Base-by-base conservation (phyloP, 2,888 invertebrate species). In the Odontocolon sp. region DNA sequence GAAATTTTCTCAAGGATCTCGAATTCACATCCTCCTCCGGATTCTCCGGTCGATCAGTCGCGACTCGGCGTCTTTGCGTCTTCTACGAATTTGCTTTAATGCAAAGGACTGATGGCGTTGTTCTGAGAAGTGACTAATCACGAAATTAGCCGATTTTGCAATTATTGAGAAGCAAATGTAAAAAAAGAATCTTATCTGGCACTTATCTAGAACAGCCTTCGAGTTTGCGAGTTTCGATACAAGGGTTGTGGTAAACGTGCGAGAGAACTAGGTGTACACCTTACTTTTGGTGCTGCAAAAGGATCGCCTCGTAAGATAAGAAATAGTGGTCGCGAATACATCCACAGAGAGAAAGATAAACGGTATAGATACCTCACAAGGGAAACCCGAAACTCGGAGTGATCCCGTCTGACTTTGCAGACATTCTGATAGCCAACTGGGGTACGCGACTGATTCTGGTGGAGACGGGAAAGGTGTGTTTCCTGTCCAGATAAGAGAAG, bases 1-100 rank as follows among this genome's bases (percentile, higher is more conserved):
- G 45, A 54, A 33, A 61, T 33, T 33, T n/a, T n/a, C 54, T 71
- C 56, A 14, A 64, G 63, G 56, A 50, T 50, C 38, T n/a, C n/a
- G 11, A 8, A 11, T 1, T 38, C 38, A 33, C 6, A 33, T 33
- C 4, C 33, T 33, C 33, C 33, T 33, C 33, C 1, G 6, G 33
- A 1, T 2, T 9, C 33, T 33, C n/a, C 33, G n/a, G n/a, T n/a
- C n/a, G n/a, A n/a, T n/a, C n/a, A n/a, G n/a, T n/a, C n/a, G n/a
- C n/a, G n/a, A n/a, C n/a, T n/a, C n/a, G n/a, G n/a, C n/a, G n/a
- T n/a, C n/a, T n/a, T n/a, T n/a, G n/a, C n/a, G n/a, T n/a, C n/a
- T n/a, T n/a, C n/a, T n/a, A n/a, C n/a, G n/a, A n/a, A n/a, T n/a
- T n/a, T n/a, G n/a, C n/a, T n/a, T n/a, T n/a, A n/a, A n/a, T n/a